phyloP scores from a whole-genome alignment of 2,888 invertebrate species.

The Campoplex capitator region DNA sequence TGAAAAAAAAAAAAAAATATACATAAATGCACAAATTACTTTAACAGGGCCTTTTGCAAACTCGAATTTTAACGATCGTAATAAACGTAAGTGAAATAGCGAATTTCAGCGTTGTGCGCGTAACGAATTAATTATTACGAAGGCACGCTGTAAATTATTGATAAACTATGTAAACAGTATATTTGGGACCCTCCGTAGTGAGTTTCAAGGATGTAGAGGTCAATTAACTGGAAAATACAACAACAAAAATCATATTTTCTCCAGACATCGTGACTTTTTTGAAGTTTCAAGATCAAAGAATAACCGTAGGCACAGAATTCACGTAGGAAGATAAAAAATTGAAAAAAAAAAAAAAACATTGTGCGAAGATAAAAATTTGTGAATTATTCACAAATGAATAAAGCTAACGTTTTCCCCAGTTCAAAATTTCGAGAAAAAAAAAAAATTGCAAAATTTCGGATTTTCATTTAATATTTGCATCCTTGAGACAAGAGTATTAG shows the following conservation, averaged over 20 bases:
- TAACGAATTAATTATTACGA: constrained; percentile 53
- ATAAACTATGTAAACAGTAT: constrained; percentile 63
- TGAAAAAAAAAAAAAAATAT: constrained; percentile 26
- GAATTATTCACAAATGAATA: background rate
- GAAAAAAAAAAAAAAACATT: background rate
- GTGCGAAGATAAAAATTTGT: background rate
- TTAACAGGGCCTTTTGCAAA: constrained; percentile 69
- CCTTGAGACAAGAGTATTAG: constrained; percentile 18
- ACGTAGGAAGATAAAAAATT: background rate
- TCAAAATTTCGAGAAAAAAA: background rate
- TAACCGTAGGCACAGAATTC: background rate
- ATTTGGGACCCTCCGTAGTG: constrained; percentile 78
- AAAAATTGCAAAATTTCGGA: background rate
- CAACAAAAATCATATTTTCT: background rate
- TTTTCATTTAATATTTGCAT: constrained; percentile 10
- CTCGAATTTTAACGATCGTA: constrained; percentile 68
- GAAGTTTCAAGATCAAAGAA: background rate
- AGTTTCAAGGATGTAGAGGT: constrained; percentile 68
- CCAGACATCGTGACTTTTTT: background rate
- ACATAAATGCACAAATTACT: constrained; percentile 74
- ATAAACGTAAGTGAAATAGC: constrained; percentile 56
- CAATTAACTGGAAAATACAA: constrained; percentile 2
- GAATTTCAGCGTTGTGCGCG: constrained; percentile 10
- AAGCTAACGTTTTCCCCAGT: background rate
- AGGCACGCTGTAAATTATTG: constrained; percentile 49